Evolutionary conservation across 53 echinoderm and acorn worm genomes (phyloP).

Genomic region (Temnopleurus reevesii): DNA sequence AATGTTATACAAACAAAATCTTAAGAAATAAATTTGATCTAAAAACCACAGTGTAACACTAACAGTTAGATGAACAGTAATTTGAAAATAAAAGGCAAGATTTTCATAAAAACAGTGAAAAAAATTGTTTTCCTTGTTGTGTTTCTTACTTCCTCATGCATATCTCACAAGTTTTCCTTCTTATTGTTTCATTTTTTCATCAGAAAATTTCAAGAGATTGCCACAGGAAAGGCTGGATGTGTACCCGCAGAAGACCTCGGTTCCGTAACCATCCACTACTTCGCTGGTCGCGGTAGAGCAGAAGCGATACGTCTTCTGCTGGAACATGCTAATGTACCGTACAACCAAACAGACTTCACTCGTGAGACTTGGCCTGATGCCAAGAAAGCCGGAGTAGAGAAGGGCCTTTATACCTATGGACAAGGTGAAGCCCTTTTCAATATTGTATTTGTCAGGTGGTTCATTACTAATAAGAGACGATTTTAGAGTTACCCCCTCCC

Average conservation of each 20-base stretch:
- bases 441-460: too few relatives aligned
- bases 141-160: too few relatives aligned
- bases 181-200: not conserved
- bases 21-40: too few relatives aligned
- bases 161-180: too few relatives aligned
- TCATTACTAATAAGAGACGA: too few relatives aligned
- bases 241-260: constrained; percentile 72
- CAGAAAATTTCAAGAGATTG: constrained; percentile 81
- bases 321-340: constrained; percentile 82
- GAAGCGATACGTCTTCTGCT: constrained; percentile 88
- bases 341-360: constrained; percentile 83
- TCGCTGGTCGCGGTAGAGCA: constrained; percentile 83
- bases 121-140: not conserved
- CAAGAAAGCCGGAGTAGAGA: constrained; percentile 73
- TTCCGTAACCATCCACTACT: constrained; percentile 90
- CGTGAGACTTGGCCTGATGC: constrained; percentile 90
- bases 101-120: not conserved
- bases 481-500: too few relatives aligned
- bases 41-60: too few relatives aligned
- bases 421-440: constrained; percentile 77
- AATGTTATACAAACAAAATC: too few relatives aligned
- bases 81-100: too few relatives aligned
- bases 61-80: too few relatives aligned
- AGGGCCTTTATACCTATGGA: constrained; percentile 85
- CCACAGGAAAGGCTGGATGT: constrained; percentile 90